A percentile compares a stretch with the other conserved stretches of the same genome.
Evolutionary conservation across 2,888 invertebrate genomes (phyloP).

Genomic region (Caenorhabditis sinica): DNA sequence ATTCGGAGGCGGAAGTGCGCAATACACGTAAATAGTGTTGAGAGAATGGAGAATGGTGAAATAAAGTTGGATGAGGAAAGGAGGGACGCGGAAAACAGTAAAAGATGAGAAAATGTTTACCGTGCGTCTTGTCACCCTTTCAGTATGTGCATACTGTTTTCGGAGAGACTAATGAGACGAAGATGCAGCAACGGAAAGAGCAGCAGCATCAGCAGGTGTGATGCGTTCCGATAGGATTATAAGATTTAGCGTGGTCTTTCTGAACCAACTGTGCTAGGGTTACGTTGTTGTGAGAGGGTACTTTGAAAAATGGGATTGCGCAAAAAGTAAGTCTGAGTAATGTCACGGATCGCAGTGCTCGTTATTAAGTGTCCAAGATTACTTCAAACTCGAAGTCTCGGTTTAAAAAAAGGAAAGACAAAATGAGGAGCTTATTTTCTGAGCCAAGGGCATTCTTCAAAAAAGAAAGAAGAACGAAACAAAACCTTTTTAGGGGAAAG

Average conservation of each 20-base stretch:
- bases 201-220: conserved; percentile 21
- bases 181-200: conserved; percentile 10
- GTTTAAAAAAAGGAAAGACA: neutral
- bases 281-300: neutral
- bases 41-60: conserved; percentile 34
- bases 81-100: conserved; percentile 60
- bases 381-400: neutral
- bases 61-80: conserved; percentile 6
- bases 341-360: too few species aligned
- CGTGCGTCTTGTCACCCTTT: conserved; percentile 65
- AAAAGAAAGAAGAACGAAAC: conserved; percentile 16
- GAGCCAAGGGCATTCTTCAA: neutral
- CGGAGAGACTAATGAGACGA: conserved; percentile 36
- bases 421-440: neutral
- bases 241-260: conserved; percentile 20
- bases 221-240: conserved; percentile 41
- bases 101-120: conserved; percentile 54
- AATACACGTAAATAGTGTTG: conserved; percentile 54
- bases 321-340: neutral
- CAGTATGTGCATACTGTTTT: conserved; percentile 55
- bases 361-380: too few species aligned
- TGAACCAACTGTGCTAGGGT: conserved; percentile 8
- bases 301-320: neutral
- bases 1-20: conserved; percentile 61
- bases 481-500: neutral